phyloP scores from a whole-genome alignment of 2,113 vertebrate species.

The Macroglossus sobrinus region DNA sequence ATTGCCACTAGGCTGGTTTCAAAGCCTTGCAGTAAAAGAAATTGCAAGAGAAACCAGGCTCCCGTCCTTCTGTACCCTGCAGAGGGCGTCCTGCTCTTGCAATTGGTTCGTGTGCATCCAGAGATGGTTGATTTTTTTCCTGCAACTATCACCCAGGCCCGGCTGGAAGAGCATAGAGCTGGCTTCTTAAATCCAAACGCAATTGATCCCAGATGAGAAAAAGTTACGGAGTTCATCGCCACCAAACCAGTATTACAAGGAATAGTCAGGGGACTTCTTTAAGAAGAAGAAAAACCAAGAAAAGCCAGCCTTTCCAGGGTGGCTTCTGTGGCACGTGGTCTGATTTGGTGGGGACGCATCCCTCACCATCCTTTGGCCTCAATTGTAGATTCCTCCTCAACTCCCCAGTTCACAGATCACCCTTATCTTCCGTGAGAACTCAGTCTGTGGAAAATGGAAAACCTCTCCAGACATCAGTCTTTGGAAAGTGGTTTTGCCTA shows the following conservation, averaged over 20 bases:
- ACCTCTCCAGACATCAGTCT: neutral
- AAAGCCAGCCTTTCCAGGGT: too few species aligned
- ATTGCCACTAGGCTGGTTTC: neutral
- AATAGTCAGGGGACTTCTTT: too few species aligned
- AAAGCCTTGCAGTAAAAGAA: neutral
- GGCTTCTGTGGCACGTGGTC: neutral
- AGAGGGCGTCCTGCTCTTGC: neutral
- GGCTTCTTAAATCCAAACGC: neutral
- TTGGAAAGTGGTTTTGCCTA: neutral
- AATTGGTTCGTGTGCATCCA: fast-evolving
- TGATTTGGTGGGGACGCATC: fast-evolving
- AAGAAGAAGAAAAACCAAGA: too few species aligned
- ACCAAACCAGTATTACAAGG: too few species aligned
- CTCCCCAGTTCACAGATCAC: neutral
- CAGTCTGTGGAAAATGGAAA: neutral
- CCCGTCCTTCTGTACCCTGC: neutral
- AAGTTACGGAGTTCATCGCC: too few species aligned
- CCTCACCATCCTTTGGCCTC: neutral
- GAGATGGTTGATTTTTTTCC: neutral
- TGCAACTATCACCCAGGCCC: fast-evolving
- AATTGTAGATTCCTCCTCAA: neutral
- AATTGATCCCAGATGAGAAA: too few species aligned
- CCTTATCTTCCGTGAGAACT: neutral
- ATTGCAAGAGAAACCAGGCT: neutral
- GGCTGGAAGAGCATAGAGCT: neutral